phyloP scores from a whole-genome alignment of 92 coral and sea anemone species.

The Ricordea florida region DNA sequence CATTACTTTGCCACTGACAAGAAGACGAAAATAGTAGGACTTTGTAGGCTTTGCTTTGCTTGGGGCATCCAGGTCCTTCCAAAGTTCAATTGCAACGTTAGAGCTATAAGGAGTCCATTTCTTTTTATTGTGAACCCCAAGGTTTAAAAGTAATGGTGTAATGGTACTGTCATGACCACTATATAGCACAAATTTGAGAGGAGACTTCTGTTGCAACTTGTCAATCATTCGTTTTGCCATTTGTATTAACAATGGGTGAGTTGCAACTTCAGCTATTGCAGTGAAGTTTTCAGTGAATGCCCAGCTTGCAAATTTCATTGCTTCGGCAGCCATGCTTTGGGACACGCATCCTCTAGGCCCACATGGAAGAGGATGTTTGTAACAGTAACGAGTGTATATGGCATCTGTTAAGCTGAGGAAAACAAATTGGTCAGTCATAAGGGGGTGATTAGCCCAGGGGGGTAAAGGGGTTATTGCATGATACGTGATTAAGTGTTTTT shows the following conservation, averaged over 20 bases:
- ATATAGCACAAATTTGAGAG: slow-evolving; percentile 75
- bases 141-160: slow-evolving; percentile 59
- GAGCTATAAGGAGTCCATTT: slow-evolving; percentile 84
- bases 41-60: not conserved
- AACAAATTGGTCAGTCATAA: no score
- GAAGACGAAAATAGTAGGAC: slow-evolving; percentile 51
- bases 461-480: not conserved
- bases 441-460: no score
- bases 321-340: slow-evolving; percentile 43
- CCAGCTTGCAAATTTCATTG: slow-evolving; percentile 65
- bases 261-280: slow-evolving; percentile 45
- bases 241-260: slow-evolving; percentile 76
- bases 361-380: slow-evolving; percentile 76
- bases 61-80: slow-evolving; percentile 40
- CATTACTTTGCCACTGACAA: slow-evolving; percentile 79
- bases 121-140: slow-evolving; percentile 65
- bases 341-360: slow-evolving; percentile 82
- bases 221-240: slow-evolving; percentile 76
- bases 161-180: slow-evolving; percentile 90
- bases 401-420: slow-evolving; percentile 74
- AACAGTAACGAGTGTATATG: slow-evolving; percentile 71
- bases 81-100: slow-evolving; percentile 86
- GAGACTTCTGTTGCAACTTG: slow-evolving; percentile 37
- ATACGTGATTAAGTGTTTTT: not conserved
- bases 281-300: slow-evolving; percentile 65